Conservation (phyloP, 1,140 invertebrate genomes). For the Drosophila ananassae region DNA sequence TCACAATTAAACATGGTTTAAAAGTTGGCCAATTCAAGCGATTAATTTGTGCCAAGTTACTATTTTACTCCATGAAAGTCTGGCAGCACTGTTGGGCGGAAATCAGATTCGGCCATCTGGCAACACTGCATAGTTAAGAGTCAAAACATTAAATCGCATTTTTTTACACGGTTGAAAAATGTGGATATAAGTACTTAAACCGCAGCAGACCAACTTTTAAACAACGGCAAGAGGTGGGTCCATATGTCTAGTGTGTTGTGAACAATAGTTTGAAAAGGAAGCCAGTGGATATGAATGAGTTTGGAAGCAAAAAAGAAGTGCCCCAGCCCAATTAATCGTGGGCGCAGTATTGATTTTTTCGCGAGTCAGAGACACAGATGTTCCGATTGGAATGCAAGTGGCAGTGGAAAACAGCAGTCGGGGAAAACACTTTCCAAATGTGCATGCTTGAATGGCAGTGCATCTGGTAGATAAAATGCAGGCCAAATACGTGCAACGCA, state of each 20-base stretch:
- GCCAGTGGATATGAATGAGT: too few species aligned
- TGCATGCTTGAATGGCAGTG: too few species aligned
- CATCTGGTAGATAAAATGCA: background rate
- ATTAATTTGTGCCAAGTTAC: too few species aligned
- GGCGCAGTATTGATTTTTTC: conserved; percentile 43
- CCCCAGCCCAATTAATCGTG: conserved; percentile 5
- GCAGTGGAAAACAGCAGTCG: background rate
- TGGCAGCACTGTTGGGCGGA: too few species aligned
- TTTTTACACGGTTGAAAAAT: conserved; percentile 60
- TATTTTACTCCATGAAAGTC: too few species aligned
- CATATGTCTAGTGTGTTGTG: background rate
- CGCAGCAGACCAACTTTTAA: conserved; percentile 14
- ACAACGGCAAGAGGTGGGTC: conserved; percentile 50
- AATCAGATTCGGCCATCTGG: background rate
- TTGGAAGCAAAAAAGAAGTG: background rate
- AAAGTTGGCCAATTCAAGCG: too few species aligned
- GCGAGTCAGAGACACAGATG: conserved; percentile 17
- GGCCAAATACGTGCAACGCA: background rate
- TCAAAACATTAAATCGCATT: conserved; percentile 73
- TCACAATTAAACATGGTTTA: too few species aligned
- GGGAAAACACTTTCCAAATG: too few species aligned
- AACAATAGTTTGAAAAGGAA: background rate
- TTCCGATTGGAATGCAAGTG: conserved; percentile 11
- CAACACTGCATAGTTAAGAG: conserved; percentile 12
- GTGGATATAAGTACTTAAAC: conserved; percentile 45